These are phyloP conservation scores for Cryptotermes secundus DNA, from an alignment of 1,140 invertebrate species.

Conservation along the genomic window DNA sequence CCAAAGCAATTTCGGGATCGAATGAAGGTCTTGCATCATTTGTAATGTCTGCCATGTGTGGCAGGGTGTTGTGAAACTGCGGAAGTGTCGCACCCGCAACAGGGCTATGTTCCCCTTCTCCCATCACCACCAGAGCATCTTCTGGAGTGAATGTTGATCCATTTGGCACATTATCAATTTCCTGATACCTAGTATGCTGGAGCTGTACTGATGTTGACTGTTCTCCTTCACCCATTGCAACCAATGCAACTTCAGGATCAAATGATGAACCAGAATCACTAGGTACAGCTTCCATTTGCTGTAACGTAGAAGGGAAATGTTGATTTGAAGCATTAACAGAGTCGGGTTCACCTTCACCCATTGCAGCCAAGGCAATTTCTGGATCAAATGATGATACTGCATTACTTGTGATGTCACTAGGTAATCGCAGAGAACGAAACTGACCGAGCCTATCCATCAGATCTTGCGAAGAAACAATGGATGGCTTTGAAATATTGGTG, in stretches of 20 bases:
- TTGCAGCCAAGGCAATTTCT: constrained; percentile 31
- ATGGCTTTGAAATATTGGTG: not conserved
- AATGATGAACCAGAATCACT: constrained; percentile 11
- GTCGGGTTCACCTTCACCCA: constrained; percentile 16
- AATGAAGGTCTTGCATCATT: not conserved
- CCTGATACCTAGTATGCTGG: not conserved
- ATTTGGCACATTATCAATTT: not conserved
- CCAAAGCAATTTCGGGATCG: constrained; percentile 28
- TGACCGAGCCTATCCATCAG: constrained; percentile 18
- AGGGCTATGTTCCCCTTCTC: not conserved
- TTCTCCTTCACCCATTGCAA: constrained; percentile 27
- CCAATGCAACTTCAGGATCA: constrained; percentile 25
- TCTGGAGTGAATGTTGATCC: constrained; percentile 27
- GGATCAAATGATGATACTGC: constrained; percentile 24
- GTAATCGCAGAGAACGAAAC: not conserved
- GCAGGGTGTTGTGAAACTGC: not conserved
- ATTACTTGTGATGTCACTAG: not conserved
- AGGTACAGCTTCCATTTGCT: not conserved
- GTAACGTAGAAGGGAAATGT: not conserved
- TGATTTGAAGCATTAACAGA: not conserved
- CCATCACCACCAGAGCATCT: constrained; percentile 31
- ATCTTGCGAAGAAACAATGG: not conserved
- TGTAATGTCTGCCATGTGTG: not conserved
- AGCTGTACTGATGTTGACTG: not conserved
- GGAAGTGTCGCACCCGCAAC: not conserved